These are phyloP conservation scores for Gymnoscopelus microlampas DNA, from an alignment of 2,797 vertebrate genomes.

Conservation along the genomic window DNA sequence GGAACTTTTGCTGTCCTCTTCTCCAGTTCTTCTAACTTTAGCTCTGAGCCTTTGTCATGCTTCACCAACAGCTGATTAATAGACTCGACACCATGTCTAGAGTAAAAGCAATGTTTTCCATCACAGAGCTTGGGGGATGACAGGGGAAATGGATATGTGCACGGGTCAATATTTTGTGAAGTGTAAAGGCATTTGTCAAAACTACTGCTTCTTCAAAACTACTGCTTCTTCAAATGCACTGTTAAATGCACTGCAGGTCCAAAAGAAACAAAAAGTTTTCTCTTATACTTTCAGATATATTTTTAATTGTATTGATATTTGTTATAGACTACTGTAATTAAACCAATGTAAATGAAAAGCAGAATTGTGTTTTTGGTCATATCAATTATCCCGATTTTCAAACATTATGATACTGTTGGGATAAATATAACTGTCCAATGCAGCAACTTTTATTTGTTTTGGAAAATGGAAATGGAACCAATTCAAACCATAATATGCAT, in stretches of 20 bases:
- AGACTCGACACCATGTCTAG: constrained; percentile 55
- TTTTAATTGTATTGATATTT: no score
- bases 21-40: constrained; percentile 45
- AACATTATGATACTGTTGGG: no score
- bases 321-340: no score
- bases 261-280: background rate
- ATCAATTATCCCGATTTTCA: no score
- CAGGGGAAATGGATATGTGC: constrained; percentile 24
- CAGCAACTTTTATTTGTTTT: no score
- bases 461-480: no score
- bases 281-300: background rate
- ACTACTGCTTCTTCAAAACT: background rate
- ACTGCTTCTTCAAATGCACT: background rate
- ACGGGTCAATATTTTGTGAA: constrained; percentile 37
- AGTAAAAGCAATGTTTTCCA: constrained; percentile 46
- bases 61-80: constrained; percentile 74
- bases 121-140: constrained; percentile 45
- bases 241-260: background rate
- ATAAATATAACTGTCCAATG: no score
- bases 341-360: no score
- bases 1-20: constrained; percentile 52
- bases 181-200: constrained; percentile 1
- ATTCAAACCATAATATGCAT: no score
- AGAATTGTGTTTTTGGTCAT: no score
- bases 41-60: constrained; percentile 61